These are phyloP conservation scores for Sturnus vulgaris DNA, from an alignment of 2,113 vertebrate genomes.

Conservation along the genomic window DNA sequence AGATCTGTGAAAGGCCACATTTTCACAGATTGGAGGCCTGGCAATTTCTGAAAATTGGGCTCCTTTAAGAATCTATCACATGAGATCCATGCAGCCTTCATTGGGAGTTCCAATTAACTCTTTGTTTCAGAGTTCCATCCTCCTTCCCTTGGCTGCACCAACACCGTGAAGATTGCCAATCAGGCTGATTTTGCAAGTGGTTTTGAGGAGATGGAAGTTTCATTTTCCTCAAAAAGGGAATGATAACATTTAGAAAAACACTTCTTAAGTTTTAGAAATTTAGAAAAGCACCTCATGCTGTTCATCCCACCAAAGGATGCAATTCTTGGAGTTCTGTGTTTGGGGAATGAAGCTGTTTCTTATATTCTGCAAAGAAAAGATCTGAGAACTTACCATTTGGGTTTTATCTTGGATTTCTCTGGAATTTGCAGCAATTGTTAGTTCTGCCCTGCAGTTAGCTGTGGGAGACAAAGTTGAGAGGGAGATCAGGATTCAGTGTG, in stretches of 20 bases:
- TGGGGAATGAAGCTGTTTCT: background rate
- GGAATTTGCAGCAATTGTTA: background rate
- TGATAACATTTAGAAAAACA: background rate
- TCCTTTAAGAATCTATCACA: conserved; percentile 28
- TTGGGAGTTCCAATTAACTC: conserved; percentile 10
- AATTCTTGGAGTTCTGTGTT: background rate
- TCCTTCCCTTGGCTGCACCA: background rate
- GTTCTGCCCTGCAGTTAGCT: background rate
- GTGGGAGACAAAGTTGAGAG: background rate
- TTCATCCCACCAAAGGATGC: background rate
- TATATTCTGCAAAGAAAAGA: background rate
- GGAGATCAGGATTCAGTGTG: accelerated
- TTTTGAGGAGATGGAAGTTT: background rate
- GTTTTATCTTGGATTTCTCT: background rate
- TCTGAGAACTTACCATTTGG: accelerated
- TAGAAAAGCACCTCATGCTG: too few species aligned
- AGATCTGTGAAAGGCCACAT: conserved; percentile 41
- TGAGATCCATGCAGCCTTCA: background rate
- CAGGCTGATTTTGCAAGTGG: background rate
- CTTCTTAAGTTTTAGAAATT: too few species aligned
- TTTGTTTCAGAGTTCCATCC: conserved; percentile 26
- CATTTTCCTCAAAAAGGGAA: background rate
- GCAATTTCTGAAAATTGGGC: conserved; percentile 59
- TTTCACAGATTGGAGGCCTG: conserved; percentile 40
- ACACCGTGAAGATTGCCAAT: background rate